Conservation (phyloP, 2,797 vertebrate species). For the Centroberyx gerrardi region DNA sequence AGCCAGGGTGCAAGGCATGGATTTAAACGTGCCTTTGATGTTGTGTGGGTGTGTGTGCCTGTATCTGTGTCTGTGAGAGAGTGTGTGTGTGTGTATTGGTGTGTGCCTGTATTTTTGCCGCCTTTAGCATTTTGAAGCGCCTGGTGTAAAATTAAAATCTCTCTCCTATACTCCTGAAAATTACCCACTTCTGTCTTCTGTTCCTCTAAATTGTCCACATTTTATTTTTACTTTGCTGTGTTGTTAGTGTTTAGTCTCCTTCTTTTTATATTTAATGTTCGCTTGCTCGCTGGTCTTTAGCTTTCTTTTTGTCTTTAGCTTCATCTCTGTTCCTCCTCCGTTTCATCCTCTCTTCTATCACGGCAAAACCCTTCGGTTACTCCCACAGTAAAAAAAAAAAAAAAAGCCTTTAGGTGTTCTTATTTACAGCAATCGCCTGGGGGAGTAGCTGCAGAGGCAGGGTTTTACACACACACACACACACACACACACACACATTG, state of each 20-base stretch:
- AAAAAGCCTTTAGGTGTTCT: neutral
- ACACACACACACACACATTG: neutral
- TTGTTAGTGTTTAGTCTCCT: slow-evolving; percentile 6
- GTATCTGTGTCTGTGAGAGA: slow-evolving; percentile 7
- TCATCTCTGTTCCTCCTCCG: neutral
- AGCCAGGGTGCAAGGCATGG: slow-evolving; percentile 29
- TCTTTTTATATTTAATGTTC: neutral
- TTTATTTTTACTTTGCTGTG: slow-evolving; percentile 1
- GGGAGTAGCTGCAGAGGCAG: neutral
- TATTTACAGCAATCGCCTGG: neutral
- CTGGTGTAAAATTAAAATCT: neutral
- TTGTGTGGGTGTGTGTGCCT: slow-evolving; percentile 35
- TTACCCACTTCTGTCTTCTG: neutral
- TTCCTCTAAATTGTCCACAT: neutral
- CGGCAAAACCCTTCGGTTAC: neutral
- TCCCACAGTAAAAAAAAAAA: neutral
- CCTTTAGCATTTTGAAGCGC: neutral
- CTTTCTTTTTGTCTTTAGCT: too few relatives aligned
- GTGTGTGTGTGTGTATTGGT: neutral
- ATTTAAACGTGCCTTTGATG: slow-evolving; percentile 74
- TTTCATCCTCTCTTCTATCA: neutral
- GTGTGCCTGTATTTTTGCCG: slow-evolving; percentile 31
- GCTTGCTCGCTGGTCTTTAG: slow-evolving; percentile 3
- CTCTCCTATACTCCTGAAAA: neutral
- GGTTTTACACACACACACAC: neutral